Evolutionary conservation across 2,113 vertebrate species (phyloP), one percentile per base, ranked within the genome.

Genomic region (Menidia beryllina): DNA sequence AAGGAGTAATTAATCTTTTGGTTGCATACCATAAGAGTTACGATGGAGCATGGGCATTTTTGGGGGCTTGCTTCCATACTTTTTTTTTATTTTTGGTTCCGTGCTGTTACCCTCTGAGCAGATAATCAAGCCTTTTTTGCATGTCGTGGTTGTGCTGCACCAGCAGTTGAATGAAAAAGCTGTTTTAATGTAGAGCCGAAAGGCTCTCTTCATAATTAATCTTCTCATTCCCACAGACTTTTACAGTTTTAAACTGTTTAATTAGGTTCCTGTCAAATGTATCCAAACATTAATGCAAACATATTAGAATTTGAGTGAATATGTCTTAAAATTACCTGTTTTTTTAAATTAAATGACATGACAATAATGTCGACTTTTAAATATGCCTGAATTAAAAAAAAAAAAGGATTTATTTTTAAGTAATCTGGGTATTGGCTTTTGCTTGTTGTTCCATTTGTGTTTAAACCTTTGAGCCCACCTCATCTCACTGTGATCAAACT

Each of bases 1-100:
- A 53, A 67, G 64, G 50, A 65, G 59, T 72, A 75, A 69, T 70
- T 76, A 79, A 54, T 69, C 43, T 23, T 82, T 75, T 64, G 13
- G 43, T 73, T 67, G 26, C 50, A 54, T 0, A 11, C 25, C 15
- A 47, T 26, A 45, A 57, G 20, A 47, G 49, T 27, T 19, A 54
- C 49, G 4, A 21, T 10, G 10, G 30, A 17, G n/a, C 13, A 17
- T 26, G 25, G 54, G 51, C 36, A 36, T 39, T 34, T 65, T 55
- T 17, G 20, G 43, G 60, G 26, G 39, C 60, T 76, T 70, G 47
- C 56, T 52, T 48, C 69, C 53, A 52, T 25, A 66, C 53, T 38
- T 47, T 21, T 76, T 41, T 59, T 30, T 47, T 21, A 73, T 41
- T 59, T 30, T 17, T 13, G 63, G 72, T 30, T 75, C 55, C 30